Evolutionary conservation across 2,113 vertebrate species (phyloP).

Genomic region (Solea solea): DNA sequence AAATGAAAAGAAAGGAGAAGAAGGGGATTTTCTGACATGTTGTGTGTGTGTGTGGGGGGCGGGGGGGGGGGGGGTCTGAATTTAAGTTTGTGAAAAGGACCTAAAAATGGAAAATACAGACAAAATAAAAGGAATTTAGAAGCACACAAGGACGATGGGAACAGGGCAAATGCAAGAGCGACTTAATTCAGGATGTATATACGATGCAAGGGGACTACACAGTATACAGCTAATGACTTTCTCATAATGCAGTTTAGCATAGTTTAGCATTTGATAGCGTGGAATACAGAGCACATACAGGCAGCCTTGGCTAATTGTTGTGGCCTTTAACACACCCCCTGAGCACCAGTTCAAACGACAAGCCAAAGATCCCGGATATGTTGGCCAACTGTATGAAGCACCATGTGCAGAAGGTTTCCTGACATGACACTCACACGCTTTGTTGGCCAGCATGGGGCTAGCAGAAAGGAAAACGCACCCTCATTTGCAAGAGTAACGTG

Average conservation of each 20-base stretch:
- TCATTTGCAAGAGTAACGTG: conserved; percentile 64
- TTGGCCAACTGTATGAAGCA: conserved; percentile 65
- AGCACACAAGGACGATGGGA: conserved; percentile 8
- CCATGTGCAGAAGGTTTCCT: conserved; percentile 56
- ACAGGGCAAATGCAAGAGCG: conserved; percentile 30
- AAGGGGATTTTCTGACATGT: conserved; percentile 29
- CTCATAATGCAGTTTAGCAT: conserved; percentile 62
- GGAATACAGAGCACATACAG: conserved; percentile 42
- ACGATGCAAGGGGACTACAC: conserved; percentile 56
- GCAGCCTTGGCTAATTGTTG: conserved; percentile 32
- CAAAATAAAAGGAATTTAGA: conserved; percentile 22
- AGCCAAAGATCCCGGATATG: conserved; percentile 33
- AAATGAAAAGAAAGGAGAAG: not conserved
- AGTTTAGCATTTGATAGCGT: conserved; percentile 59
- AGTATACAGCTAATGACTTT: conserved; percentile 59
- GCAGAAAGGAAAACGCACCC: conserved; percentile 25
- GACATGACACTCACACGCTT: conserved; percentile 28
- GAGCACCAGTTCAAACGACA: conserved; percentile 23
- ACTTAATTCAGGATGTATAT: conserved; percentile 69
- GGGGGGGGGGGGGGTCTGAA: conserved; percentile 18
- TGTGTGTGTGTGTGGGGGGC: not conserved
- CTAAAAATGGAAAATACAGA: conserved; percentile 30
- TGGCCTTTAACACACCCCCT: conserved; percentile 31
- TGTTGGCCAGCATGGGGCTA: conserved; percentile 18
- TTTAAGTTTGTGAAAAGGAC: conserved; percentile 36